Conservation (phyloP, 64 coral and sea anemone genomes). For the Montipora efflorescens region DNA sequence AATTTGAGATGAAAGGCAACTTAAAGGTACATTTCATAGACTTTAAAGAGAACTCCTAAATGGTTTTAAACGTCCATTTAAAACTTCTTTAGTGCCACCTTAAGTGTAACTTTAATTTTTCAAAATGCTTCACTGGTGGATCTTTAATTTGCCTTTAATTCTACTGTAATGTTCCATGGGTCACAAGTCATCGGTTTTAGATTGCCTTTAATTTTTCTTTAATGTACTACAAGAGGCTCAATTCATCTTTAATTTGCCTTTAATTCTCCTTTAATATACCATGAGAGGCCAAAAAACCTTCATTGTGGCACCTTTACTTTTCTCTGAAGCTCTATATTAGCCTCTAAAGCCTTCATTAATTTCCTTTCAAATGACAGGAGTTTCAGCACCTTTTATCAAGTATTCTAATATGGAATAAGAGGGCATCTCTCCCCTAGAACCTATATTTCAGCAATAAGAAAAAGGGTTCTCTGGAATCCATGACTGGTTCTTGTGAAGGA, state of each 20-base stretch:
- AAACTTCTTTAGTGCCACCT: conserved; percentile 2
- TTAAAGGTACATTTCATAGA: conserved; percentile 29
- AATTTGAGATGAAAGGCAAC: not conserved
- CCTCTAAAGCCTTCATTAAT: conserved; percentile 11
- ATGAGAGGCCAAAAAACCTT: not conserved
- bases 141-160: conserved; percentile 19
- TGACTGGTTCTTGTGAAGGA: not conserved
- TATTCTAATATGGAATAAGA: not conserved
- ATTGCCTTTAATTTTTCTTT: not conserved
- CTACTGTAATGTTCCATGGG: not conserved
- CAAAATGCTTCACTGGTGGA: not conserved
- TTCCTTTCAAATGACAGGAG: conserved; percentile 13
- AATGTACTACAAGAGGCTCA: not conserved
- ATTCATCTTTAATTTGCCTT: conserved; percentile 9
- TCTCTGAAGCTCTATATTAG: not conserved
- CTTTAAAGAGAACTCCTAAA: conserved; percentile 11
- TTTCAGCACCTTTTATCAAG: conserved; percentile 21
- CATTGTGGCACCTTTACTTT: conserved; percentile 2
- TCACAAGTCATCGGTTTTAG: not conserved
- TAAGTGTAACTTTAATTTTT: conserved; percentile 14
- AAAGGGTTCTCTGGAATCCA: conserved; percentile 1
- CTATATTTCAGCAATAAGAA: conserved; percentile 6
- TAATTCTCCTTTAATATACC: not conserved
- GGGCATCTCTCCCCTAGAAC: not conserved
- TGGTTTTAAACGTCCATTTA: not conserved